phyloP scores from a whole-genome alignment of 2,113 vertebrate genomes.

The Channa maculata region DNA sequence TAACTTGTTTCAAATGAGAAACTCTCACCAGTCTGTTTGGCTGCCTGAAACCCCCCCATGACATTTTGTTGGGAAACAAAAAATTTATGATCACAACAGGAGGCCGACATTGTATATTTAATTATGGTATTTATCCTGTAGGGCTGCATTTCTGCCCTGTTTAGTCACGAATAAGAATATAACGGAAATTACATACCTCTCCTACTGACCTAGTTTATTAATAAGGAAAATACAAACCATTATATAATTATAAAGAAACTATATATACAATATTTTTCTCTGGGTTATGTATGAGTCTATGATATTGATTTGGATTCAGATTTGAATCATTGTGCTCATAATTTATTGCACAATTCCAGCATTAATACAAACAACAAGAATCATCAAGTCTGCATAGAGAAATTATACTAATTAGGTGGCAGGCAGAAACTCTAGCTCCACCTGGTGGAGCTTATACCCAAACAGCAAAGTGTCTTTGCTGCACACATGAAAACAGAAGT shows the following conservation, averaged over 20 bases:
- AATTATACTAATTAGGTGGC: neutral
- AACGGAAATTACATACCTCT: slow-evolving; percentile 5
- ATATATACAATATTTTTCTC: no score
- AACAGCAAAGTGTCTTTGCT: no score
- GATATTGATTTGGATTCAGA: no score
- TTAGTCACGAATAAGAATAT: slow-evolving; percentile 12
- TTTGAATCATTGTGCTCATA: no score
- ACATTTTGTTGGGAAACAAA: slow-evolving; percentile 76
- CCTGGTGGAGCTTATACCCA: slow-evolving; percentile 47
- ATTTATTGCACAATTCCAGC: neutral
- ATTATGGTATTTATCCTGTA: slow-evolving; percentile 52
- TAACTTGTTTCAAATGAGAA: slow-evolving; percentile 1
- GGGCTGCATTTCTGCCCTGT: slow-evolving; percentile 5
- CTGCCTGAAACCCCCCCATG: slow-evolving; percentile 52
- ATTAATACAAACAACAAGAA: neutral
- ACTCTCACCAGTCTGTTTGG: slow-evolving; percentile 18
- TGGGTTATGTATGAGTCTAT: no score
- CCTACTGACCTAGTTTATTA: no score
- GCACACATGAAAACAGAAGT: no score
- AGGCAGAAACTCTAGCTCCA: slow-evolving; percentile 61
- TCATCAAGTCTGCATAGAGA: slow-evolving; percentile 2
- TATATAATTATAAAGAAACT: no score
- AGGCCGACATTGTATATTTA: slow-evolving; percentile 61
- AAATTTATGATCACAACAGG: slow-evolving; percentile 73
- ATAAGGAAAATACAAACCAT: no score